Percentiles rank a stretch among this genome's conserved stretches.
These are phyloP conservation scores for Fukomys damarensis DNA, from an alignment of 2,113 vertebrate species.

Conservation along the genomic window DNA sequence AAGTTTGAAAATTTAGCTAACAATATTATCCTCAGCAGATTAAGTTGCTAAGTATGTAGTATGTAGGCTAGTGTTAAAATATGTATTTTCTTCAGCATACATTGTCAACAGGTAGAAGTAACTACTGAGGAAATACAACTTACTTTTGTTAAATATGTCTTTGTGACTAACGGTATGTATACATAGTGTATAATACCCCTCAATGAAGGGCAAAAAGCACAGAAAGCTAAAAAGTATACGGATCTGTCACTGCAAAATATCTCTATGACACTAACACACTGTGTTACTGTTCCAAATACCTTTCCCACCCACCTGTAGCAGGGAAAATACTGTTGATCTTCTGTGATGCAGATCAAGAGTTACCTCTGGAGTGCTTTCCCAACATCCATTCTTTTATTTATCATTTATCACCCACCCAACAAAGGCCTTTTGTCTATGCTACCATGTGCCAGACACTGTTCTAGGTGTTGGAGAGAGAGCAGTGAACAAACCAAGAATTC, in stretches of 20 bases:
- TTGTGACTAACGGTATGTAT: not conserved
- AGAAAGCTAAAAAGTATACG: not conserved
- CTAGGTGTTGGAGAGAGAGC: not conserved
- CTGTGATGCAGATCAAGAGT: not conserved
- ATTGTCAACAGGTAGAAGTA: not conserved
- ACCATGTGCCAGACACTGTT: not conserved
- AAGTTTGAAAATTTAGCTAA: not conserved
- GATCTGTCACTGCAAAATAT: not conserved
- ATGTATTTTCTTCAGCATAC: not conserved
- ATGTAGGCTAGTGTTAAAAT: slow-evolving; percentile 44
- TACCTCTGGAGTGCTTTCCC: not conserved
- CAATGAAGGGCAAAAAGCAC: not conserved
- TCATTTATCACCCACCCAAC: not conserved
- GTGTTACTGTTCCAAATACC: not conserved
- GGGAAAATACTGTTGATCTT: not conserved
- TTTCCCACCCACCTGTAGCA: not conserved
- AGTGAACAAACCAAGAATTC: not conserved
- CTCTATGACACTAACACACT: not conserved
- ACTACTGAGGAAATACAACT: not conserved
- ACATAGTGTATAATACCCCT: not conserved
- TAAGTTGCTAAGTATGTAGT: not conserved
- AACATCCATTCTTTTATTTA: not conserved
- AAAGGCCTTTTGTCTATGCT: not conserved
- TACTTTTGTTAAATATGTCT: slow-evolving; percentile 25
- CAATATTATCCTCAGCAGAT: slow-evolving; percentile 7